Conservation (phyloP, 2,113 vertebrate species). For the Grallaria varia region DNA sequence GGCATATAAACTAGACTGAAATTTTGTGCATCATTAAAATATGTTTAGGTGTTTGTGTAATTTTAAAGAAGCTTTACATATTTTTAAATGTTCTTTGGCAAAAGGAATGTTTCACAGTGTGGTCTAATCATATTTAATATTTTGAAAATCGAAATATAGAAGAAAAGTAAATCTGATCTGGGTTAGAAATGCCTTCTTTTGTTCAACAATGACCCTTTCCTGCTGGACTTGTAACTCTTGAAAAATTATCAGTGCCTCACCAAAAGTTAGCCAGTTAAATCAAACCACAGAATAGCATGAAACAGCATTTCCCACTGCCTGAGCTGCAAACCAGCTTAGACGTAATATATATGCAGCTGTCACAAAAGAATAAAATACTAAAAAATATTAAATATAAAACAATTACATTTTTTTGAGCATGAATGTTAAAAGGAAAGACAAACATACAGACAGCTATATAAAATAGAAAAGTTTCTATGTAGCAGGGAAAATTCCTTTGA, state of each 20-base stretch:
- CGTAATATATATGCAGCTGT: neutral
- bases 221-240: neutral
- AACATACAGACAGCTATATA: neutral
- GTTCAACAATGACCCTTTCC: neutral
- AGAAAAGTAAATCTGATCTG: neutral
- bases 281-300: neutral
- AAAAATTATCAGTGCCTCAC: neutral
- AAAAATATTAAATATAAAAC: neutral
- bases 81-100: constrained; percentile 1
- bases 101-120: neutral
- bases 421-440: neutral
- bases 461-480: neutral
- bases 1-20: neutral
- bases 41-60: neutral
- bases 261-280: neutral
- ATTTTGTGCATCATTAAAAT: neutral
- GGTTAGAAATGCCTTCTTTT: neutral
- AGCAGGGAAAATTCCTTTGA: neutral
- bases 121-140: neutral
- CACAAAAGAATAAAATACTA: neutral
- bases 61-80: neutral
- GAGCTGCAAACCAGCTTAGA: neutral
- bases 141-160: neutral
- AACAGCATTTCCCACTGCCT: neutral
- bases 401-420: neutral